Evolutionary conservation across 35 echinoderm and acorn worm species (phyloP).

Genomic region (Apostichopus japonicus): DNA sequence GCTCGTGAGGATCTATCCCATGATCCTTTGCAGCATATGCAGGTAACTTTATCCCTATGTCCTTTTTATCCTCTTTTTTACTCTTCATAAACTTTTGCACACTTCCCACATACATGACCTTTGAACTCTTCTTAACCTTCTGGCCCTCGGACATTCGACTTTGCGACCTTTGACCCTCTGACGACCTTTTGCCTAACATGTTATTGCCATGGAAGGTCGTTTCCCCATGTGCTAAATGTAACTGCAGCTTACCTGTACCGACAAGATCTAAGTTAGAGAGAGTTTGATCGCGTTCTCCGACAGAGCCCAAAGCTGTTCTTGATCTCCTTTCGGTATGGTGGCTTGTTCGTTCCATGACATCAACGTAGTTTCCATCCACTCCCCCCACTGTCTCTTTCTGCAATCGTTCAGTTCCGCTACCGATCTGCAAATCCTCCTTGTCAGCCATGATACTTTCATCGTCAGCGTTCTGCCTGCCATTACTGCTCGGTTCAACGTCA

Average conservation of each 20-base stretch:
- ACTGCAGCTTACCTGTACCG: neutral
- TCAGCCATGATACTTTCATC: neutral
- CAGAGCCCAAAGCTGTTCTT: slow-evolving; percentile 23
- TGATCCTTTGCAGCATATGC: neutral
- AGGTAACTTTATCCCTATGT: neutral
- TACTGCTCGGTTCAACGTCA: neutral
- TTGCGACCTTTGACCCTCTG: slow-evolving; percentile 12
- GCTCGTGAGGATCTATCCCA: neutral
- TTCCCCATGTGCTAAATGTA: neutral
- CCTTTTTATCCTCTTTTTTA: slow-evolving; percentile 2
- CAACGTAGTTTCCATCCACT: neutral
- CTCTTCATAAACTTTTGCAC: slow-evolving; percentile 45
- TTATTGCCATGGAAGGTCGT: neutral
- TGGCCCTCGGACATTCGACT: slow-evolving; percentile 1
- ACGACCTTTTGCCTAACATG: neutral
- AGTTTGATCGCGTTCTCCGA: neutral
- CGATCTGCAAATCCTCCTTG: neutral
- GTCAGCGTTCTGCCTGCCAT: neutral
- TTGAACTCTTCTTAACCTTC: slow-evolving; percentile 7
- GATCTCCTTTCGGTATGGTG: neutral
- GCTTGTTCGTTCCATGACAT: neutral
- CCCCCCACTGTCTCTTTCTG: neutral
- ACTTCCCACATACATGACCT: slow-evolving; percentile 51
- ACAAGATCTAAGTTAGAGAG: neutral
- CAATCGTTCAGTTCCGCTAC: neutral